Evolutionary conservation across 2,797 vertebrate species (phyloP).

Genomic region (Tarsius wallacei): DNA sequence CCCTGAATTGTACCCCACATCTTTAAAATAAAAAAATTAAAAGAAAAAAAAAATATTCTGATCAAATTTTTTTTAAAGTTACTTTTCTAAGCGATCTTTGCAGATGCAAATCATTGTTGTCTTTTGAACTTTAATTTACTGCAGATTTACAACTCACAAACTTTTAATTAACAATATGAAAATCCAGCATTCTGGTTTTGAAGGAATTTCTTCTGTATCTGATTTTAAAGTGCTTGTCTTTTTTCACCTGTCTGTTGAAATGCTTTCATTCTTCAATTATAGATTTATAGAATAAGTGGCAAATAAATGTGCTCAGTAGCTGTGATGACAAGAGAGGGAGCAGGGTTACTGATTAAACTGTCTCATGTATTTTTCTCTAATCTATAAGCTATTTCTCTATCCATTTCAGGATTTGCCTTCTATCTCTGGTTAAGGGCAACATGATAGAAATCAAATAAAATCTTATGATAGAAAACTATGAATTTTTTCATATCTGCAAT

Average conservation of each 20-base stretch:
- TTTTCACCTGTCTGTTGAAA: background rate
- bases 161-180: background rate
- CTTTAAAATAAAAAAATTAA: no score
- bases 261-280: background rate
- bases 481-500: background rate
- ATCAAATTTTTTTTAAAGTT: background rate
- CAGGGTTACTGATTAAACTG: background rate
- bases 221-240: background rate
- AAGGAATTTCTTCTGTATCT: background rate
- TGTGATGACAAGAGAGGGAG: background rate
- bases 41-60: no score
- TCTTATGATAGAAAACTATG: background rate
- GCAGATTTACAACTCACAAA: background rate
- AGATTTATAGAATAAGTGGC: background rate
- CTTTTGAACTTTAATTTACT: background rate
- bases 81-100: background rate
- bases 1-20: no score
- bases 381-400: background rate
- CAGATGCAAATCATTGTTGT: background rate
- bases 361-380: background rate
- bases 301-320: background rate
- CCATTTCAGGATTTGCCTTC: background rate
- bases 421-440: background rate
- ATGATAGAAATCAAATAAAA: constrained; percentile 32
- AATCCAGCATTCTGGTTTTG: background rate